Evolutionary conservation across 1,140 invertebrate species (phyloP).

Genomic region (Diachasma alloeum): DNA sequence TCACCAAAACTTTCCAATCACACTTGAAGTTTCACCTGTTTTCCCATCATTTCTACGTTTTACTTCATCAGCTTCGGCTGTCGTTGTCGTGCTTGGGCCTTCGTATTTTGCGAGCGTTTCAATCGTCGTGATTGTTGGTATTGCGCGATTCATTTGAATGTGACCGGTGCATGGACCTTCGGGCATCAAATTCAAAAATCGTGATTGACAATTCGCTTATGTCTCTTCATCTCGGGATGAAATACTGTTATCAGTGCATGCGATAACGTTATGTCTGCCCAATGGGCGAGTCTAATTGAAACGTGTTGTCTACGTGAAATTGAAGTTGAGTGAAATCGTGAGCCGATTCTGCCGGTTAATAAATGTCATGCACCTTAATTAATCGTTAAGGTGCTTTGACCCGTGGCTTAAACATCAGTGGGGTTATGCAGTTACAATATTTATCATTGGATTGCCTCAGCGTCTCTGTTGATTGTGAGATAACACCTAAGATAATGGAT

Average conservation of each 20-base stretch:
- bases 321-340: too few relatives aligned
- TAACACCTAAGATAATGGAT: conserved; percentile 9
- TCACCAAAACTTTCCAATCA: conserved; percentile 18
- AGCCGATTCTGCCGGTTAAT: too few relatives aligned
- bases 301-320: too few relatives aligned
- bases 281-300: too few relatives aligned
- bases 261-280: too few relatives aligned
- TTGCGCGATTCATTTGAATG: neutral
- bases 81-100: neutral
- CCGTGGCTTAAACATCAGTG: neutral
- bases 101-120: neutral
- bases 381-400: neutral
- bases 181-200: too few relatives aligned
- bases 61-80: neutral
- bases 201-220: too few relatives aligned
- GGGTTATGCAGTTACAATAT: conserved; percentile 12
- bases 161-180: too few relatives aligned
- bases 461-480: neutral
- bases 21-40: neutral
- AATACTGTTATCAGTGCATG: too few relatives aligned
- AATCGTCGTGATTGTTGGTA: too few relatives aligned
- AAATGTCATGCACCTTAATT: too few relatives aligned
- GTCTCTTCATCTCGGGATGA: too few relatives aligned
- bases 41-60: neutral
- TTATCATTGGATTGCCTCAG: neutral